Evolutionary conservation across 1,140 invertebrate species (phyloP), one percentile per base, ranked within the genome.

Genomic region (Gryllus bimaculatus): DNA sequence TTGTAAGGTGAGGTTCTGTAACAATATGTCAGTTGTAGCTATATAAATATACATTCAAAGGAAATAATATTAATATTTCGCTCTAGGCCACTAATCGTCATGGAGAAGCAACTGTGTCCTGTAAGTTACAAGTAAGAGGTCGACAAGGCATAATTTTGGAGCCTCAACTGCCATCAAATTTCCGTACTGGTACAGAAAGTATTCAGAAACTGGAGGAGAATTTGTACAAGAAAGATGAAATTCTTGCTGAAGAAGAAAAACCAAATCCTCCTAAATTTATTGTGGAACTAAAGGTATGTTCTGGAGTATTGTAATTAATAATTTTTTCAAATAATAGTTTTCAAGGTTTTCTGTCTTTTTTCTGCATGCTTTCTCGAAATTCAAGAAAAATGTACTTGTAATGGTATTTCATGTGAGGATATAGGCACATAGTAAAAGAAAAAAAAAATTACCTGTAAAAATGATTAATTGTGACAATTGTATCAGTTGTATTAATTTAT

Each of bases 171-270:
- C 95, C 95, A 54, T 91, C 89, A 47, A 94, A 94, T 83, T 96
- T 96, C 88, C 92, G 92, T 83, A 91, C 90, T 48, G 95, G 94
- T 78, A 96, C 95, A 0, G 93, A 96, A 83, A 95, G 93, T 81
- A 93, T 97, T 81, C 95, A 96, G 84, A 95, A 93, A 86, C 86
- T 98, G 0, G 95, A 98, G 87, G 95, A 97, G 86, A 90, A 91
- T 26, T 86, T 97, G 78, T 94, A 96, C 83, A 97, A 96, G 84
- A 91, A 91, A 73, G 94, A 96, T 81, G 95, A 97, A 86, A 91
- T 93, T 48, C 83, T 91, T 15, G 84, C 90, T 4, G 93, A 95
- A 83, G 95, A 97, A 82, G 95, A 96, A 84, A 91, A 91, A 84
- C 93, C 93, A 48, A 92, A 94, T 86, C 95, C 94, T 81, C 96